phyloP scores from a whole-genome alignment of 92 coral and sea anemone species.

The Galaxea fascicularis region DNA sequence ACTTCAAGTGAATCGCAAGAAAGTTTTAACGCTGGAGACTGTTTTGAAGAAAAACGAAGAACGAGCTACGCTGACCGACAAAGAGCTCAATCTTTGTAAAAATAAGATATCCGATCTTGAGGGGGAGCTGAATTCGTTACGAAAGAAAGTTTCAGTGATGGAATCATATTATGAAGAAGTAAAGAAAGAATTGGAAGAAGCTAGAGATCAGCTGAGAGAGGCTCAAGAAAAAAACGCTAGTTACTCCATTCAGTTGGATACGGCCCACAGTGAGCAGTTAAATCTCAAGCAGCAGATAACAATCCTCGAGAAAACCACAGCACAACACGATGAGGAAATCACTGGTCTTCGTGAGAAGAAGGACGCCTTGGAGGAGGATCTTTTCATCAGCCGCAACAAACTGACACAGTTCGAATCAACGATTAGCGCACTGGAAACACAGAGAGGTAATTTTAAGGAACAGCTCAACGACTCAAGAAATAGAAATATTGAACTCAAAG shows the following conservation, averaged over 20 bases:
- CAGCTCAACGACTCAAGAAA: conserved; percentile 73
- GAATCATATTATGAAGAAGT: conserved; percentile 69
- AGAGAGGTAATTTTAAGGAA: conserved; percentile 71
- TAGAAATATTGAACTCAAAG: conserved; percentile 74
- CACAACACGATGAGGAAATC: conserved; percentile 63
- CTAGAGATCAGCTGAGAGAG: conserved; percentile 54
- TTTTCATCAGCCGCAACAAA: conserved; percentile 51
- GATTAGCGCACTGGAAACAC: conserved; percentile 65
- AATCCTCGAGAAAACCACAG: conserved; percentile 59
- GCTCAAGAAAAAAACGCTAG: conserved; percentile 77
- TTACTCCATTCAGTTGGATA: conserved; percentile 74
- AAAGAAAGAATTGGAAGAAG: conserved; percentile 74
- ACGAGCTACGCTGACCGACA: conserved; percentile 54
- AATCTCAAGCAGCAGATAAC: conserved; percentile 61
- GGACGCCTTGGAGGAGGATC: conserved; percentile 68
- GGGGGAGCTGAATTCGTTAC: conserved; percentile 70
- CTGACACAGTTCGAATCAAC: conserved; percentile 65
- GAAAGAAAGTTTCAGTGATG: conserved; percentile 77
- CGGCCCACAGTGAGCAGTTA: conserved; percentile 57
- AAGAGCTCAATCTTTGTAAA: conserved; percentile 72
- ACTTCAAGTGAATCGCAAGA: conserved; percentile 73
- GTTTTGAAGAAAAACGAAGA: conserved; percentile 68
- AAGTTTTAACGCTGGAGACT: conserved; percentile 74
- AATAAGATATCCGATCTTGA: conserved; percentile 73
- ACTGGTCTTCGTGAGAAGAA: conserved; percentile 57